These are phyloP conservation scores for Amphilophus citrinellus DNA, from an alignment of 2,113 vertebrate species.

Conservation along the genomic window DNA sequence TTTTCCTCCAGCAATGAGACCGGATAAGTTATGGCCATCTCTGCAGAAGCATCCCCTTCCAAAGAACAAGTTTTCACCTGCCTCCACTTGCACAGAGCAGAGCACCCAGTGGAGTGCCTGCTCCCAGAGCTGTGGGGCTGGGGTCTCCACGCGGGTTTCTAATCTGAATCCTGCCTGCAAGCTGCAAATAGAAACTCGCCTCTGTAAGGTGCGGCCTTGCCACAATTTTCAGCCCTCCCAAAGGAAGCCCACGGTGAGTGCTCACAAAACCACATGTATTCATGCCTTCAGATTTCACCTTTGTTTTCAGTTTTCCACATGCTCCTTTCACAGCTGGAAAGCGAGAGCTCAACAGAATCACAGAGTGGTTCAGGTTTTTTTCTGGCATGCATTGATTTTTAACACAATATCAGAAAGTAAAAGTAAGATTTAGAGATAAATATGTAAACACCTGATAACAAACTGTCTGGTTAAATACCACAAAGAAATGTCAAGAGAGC, in stretches of 20 bases:
- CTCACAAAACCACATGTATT: background rate
- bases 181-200: conserved; percentile 87
- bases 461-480: rapidly evolving
- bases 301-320: background rate
- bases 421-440: background rate
- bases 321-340: background rate
- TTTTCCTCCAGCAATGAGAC: conserved; percentile 57
- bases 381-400: background rate
- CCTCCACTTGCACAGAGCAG: conserved; percentile 81
- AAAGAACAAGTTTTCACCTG: conserved; percentile 15
- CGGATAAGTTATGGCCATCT: conserved; percentile 35
- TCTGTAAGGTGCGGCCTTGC: conserved; percentile 87
- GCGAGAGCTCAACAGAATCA: background rate
- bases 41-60: conserved; percentile 20
- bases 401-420: background rate
- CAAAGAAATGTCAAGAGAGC: background rate
- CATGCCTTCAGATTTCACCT: background rate
- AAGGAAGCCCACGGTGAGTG: conserved; percentile 68
- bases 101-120: conserved; percentile 91
- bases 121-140: conserved; percentile 88
- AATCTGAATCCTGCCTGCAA: conserved; percentile 90
- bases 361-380: background rate
- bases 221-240: background rate
- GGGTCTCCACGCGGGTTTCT: conserved; percentile 88
- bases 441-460: rapidly evolving